These are phyloP conservation scores for Serripes groenlandicus DNA, from an alignment of 2,888 invertebrate genomes.

Conservation along the genomic window DNA sequence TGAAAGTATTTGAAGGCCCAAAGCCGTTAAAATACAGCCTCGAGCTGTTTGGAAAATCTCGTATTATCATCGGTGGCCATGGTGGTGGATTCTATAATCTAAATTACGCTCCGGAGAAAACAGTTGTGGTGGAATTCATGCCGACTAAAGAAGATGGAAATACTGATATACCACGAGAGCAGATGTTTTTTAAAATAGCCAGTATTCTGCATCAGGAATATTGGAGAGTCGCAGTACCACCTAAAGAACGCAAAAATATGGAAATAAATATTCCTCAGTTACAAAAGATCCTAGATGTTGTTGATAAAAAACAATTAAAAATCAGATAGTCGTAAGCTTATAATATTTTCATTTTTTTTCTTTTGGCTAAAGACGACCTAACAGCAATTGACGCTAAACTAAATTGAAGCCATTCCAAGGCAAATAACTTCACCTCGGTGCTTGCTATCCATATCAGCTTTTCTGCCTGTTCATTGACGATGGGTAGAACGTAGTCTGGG, in stretches of 20 bases:
- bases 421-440: too few species aligned
- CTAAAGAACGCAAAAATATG: conserved; percentile 10
- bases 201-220: conserved; percentile 24
- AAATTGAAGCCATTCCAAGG: too few species aligned
- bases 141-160: conserved; percentile 28
- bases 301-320: conserved; percentile 1
- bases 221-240: conserved; percentile 25
- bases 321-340: too few species aligned
- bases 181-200: conserved; percentile 31
- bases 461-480: too few species aligned
- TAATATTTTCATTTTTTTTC: too few species aligned
- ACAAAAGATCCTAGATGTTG: background rate
- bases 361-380: too few species aligned
- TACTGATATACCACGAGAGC: conserved; percentile 8
- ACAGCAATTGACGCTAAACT: too few species aligned
- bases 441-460: too few species aligned
- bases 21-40: conserved; percentile 4
- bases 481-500: too few species aligned
- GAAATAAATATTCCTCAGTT: conserved; percentile 14
- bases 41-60: conserved; percentile 16
- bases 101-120: conserved; percentile 25
- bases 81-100: conserved; percentile 41
- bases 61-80: conserved; percentile 30
- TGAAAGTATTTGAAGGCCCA: conserved; percentile 23
- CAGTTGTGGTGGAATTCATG: conserved; percentile 39